Conservation (phyloP, 2,113 vertebrate species). For the Shinisaurus crocodilurus region DNA sequence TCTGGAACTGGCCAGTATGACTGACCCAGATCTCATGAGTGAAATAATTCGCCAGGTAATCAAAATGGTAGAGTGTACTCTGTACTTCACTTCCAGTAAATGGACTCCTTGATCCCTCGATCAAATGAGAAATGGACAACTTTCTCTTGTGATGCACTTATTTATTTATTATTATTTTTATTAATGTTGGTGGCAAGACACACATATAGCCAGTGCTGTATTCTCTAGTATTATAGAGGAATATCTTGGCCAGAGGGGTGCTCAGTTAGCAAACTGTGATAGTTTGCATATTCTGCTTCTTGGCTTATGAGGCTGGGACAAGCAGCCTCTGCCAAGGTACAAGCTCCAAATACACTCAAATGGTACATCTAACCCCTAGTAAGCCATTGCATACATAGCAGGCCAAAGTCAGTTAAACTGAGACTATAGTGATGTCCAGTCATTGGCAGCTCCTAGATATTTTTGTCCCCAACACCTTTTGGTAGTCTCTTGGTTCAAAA, state of each 20-base stretch:
- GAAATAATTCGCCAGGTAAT: constrained; percentile 93
- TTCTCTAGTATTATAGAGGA: not conserved
- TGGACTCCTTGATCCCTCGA: not conserved
- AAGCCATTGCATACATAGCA: not conserved
- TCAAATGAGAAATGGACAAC: not conserved
- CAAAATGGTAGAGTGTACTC: not conserved
- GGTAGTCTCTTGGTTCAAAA: not conserved
- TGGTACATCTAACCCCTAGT: not conserved
- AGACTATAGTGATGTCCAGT: not conserved
- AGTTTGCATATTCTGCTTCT: not conserved
- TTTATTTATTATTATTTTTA: too few species aligned
- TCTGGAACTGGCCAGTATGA: constrained; percentile 97
- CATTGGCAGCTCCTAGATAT: not conserved
- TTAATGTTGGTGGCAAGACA: not conserved
- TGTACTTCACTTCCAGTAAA: not conserved
- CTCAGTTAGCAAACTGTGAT: not conserved
- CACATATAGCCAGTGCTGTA: not conserved
- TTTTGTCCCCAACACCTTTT: not conserved
- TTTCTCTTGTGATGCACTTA: not conserved
- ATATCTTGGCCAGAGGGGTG: not conserved
- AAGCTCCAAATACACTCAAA: not conserved
- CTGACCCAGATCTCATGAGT: constrained; percentile 91
- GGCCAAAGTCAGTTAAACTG: not conserved
- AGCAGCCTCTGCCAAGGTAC: too few species aligned
- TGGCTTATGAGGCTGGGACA: not conserved